Conservation (phyloP, 1,140 invertebrate species). For the Aradophagus sp. region DNA sequence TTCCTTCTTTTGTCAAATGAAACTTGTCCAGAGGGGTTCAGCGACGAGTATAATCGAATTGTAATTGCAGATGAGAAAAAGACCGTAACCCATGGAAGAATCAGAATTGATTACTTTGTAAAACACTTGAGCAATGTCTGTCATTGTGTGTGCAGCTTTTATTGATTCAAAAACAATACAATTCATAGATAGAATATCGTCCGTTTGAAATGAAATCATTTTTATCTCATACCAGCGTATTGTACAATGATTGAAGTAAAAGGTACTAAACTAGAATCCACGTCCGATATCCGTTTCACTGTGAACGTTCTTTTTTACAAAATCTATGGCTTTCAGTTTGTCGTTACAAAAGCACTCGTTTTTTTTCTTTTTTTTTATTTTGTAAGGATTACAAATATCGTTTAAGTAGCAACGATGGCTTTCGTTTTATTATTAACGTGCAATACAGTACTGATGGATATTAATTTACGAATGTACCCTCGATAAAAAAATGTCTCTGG, state of each 20-base stretch:
- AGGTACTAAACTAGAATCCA: conserved; percentile 36
- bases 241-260: conserved; percentile 20
- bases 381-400: conserved; percentile 35
- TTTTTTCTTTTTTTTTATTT: conserved; percentile 3
- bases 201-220: conserved; percentile 11
- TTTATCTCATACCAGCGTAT: conserved; percentile 4
- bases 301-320: conserved; percentile 34
- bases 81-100: too few species aligned
- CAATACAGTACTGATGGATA: conserved; percentile 47
- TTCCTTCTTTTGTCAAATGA: too few species aligned
- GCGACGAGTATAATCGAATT: too few species aligned
- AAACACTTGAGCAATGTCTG: too few species aligned
- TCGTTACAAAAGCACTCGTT: conserved; percentile 46
- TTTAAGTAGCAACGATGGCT: conserved; percentile 42
- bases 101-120: too few species aligned
- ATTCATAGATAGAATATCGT: conserved; percentile 8
- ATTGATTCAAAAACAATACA: conserved; percentile 35
- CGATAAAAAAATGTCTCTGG: conserved; percentile 29
- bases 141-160: too few species aligned
- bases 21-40: too few species aligned
- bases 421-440: conserved; percentile 49
- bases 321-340: conserved; percentile 45
- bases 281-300: conserved; percentile 10
- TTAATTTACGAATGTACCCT: conserved; percentile 30
- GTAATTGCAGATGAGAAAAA: too few species aligned